A percentile compares a stretch with the other conserved stretches of the same genome.
Evolutionary conservation across 2,113 vertebrate genomes (phyloP).

Genomic region (Calyptommatus sinebrachiatus): DNA sequence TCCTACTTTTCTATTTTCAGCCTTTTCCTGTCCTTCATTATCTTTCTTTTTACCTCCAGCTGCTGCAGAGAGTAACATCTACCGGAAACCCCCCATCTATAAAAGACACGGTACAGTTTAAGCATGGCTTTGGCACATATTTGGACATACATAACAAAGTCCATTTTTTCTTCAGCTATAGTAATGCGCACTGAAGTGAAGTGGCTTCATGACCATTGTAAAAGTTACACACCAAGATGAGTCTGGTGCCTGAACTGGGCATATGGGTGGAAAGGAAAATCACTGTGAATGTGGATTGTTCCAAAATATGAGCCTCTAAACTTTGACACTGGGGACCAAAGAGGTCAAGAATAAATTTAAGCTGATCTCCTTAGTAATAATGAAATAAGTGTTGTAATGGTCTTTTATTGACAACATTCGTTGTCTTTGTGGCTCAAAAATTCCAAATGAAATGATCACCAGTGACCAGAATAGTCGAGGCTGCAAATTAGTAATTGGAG

Average conservation of each 20-base stretch:
- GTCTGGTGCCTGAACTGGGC: background rate
- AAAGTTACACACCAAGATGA: background rate
- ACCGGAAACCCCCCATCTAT: constrained; percentile 98
- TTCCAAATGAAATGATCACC: background rate
- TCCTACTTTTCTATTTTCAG: constrained; percentile 40
- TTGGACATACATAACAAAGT: background rate
- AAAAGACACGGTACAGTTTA: constrained; percentile 87
- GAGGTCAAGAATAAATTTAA: background rate
- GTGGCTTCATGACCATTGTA: background rate
- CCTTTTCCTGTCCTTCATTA: constrained; percentile 40
- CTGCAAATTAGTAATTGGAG: too few relatives aligned
- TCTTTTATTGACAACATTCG: background rate
- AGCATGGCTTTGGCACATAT: constrained; percentile 42
- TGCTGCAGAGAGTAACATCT: constrained; percentile 94
- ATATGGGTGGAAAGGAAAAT: background rate
- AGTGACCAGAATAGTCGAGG: too few relatives aligned
- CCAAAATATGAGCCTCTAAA: background rate
- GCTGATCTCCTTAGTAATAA: background rate
- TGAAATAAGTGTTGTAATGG: background rate
- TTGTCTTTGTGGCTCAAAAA: background rate
- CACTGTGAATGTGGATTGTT: background rate
- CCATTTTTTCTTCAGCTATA: background rate
- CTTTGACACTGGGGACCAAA: background rate
- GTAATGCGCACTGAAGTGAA: fast-evolving
- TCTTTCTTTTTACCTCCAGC: constrained; percentile 78